Evolutionary conservation across 2,888 invertebrate genomes (phyloP).

Genomic region (Spialia ferax): DNA sequence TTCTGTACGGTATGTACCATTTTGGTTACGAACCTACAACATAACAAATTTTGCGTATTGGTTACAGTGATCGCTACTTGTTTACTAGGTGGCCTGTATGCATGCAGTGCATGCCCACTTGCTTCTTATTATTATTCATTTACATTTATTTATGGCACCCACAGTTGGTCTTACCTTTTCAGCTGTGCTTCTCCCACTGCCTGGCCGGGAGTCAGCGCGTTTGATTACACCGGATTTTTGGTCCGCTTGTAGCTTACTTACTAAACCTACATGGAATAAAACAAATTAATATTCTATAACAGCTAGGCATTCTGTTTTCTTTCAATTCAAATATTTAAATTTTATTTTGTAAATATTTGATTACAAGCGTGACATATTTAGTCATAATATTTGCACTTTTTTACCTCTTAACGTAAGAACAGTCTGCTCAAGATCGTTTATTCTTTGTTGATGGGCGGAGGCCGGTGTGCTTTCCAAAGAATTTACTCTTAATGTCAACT

Average conservation of each 20-base stretch:
- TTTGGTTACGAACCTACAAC: constrained; percentile 61
- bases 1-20: constrained; percentile 76
- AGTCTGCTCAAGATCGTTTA: constrained; percentile 82
- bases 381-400: not conserved
- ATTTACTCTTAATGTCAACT: constrained; percentile 70
- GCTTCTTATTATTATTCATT: too few species aligned
- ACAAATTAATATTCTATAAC: too few species aligned
- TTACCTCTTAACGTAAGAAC: constrained; percentile 79
- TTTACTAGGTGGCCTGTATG: too few species aligned
- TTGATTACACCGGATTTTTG: constrained; percentile 62
- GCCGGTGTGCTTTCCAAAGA: constrained; percentile 62
- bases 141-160: too few species aligned
- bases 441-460: constrained; percentile 65
- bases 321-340: too few species aligned
- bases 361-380: too few species aligned
- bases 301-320: too few species aligned
- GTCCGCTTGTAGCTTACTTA: constrained; percentile 75
- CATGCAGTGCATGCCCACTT: too few species aligned
- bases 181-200: constrained; percentile 63
- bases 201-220: constrained; percentile 67
- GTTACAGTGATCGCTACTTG: too few species aligned
- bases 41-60: too few species aligned
- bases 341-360: too few species aligned
- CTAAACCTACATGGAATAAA: constrained; percentile 62
- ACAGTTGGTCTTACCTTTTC: constrained; percentile 65